Conservation (phyloP, 2,113 vertebrate genomes). For the Pachyramphus minor region DNA sequence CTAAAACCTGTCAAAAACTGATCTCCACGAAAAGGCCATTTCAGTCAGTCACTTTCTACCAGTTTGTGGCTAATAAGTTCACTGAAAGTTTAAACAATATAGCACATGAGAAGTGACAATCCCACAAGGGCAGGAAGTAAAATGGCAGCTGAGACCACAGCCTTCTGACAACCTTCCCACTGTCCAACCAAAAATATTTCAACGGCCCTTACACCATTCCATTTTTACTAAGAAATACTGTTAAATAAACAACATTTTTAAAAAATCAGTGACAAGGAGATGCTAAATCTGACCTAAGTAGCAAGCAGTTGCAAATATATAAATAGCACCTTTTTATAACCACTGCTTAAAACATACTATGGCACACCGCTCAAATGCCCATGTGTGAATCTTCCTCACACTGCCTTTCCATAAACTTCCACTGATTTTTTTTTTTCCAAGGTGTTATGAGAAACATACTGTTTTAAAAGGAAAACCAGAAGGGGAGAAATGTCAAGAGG, state of each 20-base stretch:
- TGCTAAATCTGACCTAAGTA: not conserved
- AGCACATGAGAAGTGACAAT: not conserved
- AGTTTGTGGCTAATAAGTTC: not conserved
- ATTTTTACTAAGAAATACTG: not conserved
- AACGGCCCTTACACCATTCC: not conserved
- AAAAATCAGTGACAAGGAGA: not conserved
- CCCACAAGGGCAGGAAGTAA: fast-evolving
- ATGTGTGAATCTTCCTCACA: not conserved
- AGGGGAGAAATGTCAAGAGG: not conserved
- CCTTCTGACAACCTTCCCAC: not conserved
- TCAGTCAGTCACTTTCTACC: not conserved
- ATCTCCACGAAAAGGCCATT: not conserved
- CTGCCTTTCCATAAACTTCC: not conserved
- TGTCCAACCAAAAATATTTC: not conserved
- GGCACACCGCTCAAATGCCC: not conserved
- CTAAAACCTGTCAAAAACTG: not conserved
- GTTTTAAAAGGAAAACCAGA: not conserved
- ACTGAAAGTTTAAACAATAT: not conserved
- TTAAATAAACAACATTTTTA: not conserved
- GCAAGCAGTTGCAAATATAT: not conserved
- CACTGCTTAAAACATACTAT: not conserved
- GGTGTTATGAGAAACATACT: not conserved
- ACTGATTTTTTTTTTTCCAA: not conserved
- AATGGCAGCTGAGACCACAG: not conserved
- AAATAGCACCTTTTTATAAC: not conserved